phyloP scores from a whole-genome alignment of 2,888 invertebrate genomes.

The Ommatoiulus sabulosus region DNA sequence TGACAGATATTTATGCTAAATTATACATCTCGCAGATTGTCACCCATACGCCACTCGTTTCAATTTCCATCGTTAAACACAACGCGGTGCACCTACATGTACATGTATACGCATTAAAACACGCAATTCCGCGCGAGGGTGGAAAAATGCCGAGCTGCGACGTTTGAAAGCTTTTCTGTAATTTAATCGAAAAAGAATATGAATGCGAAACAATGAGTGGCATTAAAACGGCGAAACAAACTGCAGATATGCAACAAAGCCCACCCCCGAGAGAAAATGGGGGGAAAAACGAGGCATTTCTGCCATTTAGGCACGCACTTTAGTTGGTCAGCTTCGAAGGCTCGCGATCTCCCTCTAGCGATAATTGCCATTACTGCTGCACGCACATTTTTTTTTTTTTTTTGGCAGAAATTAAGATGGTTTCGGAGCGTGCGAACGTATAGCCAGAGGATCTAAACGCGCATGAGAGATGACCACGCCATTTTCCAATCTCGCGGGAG shows the following conservation, averaged over 20 bases:
- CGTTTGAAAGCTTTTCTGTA: not conserved
- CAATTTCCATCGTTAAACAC: conserved; percentile 1
- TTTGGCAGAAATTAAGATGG: not conserved
- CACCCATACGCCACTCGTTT: not conserved
- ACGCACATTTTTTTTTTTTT: not conserved
- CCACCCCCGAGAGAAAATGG: not conserved
- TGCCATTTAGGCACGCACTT: not conserved
- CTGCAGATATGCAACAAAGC: not conserved
- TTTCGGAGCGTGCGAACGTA: not conserved
- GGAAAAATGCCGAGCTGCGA: not conserved
- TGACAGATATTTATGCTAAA: conserved; percentile 19
- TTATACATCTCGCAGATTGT: conserved; percentile 11
- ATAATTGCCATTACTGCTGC: not conserved
- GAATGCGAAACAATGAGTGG: not conserved
- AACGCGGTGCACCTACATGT: not conserved
- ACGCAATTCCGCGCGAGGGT: not conserved
- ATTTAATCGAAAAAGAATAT: not conserved
- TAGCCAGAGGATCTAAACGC: not conserved
- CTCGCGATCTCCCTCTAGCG: not conserved
- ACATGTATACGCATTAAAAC: too few species aligned
- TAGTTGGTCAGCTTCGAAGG: not conserved
- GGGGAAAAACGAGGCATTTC: not conserved
- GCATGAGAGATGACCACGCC: not conserved
- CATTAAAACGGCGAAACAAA: too few species aligned
- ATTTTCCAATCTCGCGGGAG: not conserved